These are phyloP conservation scores for Tiaroga cobitis DNA, from an alignment of 2,797 vertebrate genomes.

Conservation along the genomic window DNA sequence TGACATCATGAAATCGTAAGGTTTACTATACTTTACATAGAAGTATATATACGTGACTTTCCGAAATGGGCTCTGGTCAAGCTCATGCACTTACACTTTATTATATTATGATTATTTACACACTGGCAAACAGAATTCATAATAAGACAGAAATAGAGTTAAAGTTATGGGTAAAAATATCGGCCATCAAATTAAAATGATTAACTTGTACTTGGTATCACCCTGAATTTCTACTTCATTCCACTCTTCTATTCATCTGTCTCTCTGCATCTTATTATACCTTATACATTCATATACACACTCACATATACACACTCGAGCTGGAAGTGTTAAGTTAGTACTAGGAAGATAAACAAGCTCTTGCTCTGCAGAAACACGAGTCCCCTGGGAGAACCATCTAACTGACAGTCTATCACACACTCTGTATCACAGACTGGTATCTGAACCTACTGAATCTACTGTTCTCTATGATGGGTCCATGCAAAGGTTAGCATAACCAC, in stretches of 20 bases:
- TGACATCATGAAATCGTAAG: not conserved
- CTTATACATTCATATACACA: not conserved
- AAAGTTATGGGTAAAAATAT: not conserved
- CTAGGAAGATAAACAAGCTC: slow-evolving; percentile 7
- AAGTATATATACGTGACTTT: no score
- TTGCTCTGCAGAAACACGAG: not conserved
- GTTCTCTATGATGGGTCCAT: not conserved
- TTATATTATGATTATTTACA: not conserved
- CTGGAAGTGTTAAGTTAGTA: not conserved
- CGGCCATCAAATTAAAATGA: not conserved
- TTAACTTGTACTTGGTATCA: not conserved
- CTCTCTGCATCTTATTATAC: not conserved
- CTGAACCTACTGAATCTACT: not conserved
- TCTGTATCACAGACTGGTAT: not conserved
- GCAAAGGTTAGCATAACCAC: not conserved
- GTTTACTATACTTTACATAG: not conserved
- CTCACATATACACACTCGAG: not conserved
- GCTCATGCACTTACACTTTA: not conserved
- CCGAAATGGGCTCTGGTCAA: not conserved
- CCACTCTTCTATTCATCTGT: not conserved
- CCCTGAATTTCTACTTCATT: not conserved
- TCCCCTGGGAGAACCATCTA: not conserved
- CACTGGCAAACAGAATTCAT: not conserved
- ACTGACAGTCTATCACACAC: not conserved
- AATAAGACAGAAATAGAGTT: not conserved